A percentile compares a stretch with the other conserved stretches of the same genome.
These are phyloP conservation scores for Urocyon cinereoargenteus DNA, from an alignment of 2,797 vertebrate genomes.

Conservation along the genomic window DNA sequence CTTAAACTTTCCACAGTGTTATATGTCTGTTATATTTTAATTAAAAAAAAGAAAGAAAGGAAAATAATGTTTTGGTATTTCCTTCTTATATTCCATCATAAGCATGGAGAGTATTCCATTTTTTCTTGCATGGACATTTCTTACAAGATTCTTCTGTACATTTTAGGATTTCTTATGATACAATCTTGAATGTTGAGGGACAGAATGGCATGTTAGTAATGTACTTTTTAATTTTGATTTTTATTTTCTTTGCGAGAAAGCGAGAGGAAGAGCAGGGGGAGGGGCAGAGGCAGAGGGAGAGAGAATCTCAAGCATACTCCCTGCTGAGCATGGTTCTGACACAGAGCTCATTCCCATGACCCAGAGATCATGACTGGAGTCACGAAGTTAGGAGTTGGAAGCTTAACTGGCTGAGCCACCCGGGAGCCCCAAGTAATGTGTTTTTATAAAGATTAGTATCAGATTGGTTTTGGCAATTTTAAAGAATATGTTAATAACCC, in stretches of 20 bases:
- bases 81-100: not conserved
- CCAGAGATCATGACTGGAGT: not conserved
- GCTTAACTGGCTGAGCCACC: not conserved
- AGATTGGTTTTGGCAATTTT: constrained; percentile 23
- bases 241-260: not conserved
- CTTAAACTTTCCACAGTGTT: not conserved
- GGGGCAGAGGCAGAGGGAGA: not conserved
- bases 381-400: not conserved
- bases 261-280: not conserved
- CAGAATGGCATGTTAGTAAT: not conserved
- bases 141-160: not conserved
- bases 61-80: not conserved
- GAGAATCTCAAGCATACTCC: not conserved
- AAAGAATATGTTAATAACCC: not conserved
- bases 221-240: not conserved
- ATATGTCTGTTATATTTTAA: not conserved
- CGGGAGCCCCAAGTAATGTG: not conserved
- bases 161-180: constrained; percentile 26
- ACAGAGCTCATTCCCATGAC: not conserved
- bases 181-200: not conserved
- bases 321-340: not conserved
- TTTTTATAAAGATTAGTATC: constrained; percentile 5
- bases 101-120: not conserved
- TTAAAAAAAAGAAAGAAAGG: not conserved
- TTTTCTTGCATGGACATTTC: not conserved